Percentiles rank a stretch among this genome's conserved stretches.
Conservation (phyloP, 2,888 invertebrate species). For the Hyppa rectilinea region DNA sequence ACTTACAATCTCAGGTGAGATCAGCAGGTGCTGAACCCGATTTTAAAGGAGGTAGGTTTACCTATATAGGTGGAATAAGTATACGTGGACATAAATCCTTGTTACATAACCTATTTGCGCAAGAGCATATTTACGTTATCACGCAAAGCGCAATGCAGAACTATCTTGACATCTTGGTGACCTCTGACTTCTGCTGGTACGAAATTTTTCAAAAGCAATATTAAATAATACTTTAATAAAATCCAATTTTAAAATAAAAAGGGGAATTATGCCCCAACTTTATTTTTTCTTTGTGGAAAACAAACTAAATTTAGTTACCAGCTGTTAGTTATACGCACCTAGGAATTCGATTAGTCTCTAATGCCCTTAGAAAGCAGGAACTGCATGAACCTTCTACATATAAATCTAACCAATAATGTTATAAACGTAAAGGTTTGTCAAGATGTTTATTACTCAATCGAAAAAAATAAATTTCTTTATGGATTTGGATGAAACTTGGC, state of each 20-base stretch:
- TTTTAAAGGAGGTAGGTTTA: neutral
- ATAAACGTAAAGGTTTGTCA: too few species aligned
- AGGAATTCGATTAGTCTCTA: neutral
- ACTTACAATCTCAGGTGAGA: neutral
- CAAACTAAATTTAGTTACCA: neutral
- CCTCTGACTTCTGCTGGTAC: neutral
- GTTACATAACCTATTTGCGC: neutral
- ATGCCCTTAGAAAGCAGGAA: neutral
- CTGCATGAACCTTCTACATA: too few species aligned
- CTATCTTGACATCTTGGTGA: neutral
- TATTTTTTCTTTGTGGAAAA: neutral
- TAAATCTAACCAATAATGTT: too few species aligned
- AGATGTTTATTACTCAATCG: too few species aligned
- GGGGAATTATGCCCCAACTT: neutral
- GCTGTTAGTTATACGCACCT: neutral
- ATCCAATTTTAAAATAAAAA: neutral
- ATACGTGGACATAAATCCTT: neutral
- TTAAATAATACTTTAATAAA: neutral
- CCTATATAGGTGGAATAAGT: too few species aligned
- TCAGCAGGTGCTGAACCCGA: neutral
- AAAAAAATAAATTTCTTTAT: too few species aligned
- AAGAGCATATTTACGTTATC: neutral
- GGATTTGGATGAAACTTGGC: too few species aligned
- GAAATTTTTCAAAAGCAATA: neutral
- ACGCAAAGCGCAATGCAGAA: neutral